phyloP scores from a whole-genome alignment of 2,888 invertebrate species.

The Hemicrepidius hirtus region DNA sequence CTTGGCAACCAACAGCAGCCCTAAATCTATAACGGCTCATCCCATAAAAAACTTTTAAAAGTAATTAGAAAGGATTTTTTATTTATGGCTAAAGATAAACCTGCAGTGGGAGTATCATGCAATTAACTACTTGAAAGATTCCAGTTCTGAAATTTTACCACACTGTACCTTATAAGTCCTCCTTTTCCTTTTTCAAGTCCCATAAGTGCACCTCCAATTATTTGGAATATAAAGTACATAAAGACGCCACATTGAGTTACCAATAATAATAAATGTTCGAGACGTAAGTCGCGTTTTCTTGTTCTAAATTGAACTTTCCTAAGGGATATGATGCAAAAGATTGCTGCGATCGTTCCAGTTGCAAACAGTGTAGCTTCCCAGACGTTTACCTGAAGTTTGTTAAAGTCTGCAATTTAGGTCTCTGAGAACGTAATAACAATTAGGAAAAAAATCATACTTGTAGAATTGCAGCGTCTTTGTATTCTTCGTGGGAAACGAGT shows the following conservation, averaged over 20 bases:
- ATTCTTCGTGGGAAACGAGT: slow-evolving; percentile 70
- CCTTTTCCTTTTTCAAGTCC: slow-evolving; percentile 68
- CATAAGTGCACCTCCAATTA: slow-evolving; percentile 83
- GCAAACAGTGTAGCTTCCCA: slow-evolving; percentile 66
- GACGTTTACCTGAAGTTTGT: slow-evolving; percentile 74
- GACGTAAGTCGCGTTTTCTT: slow-evolving; percentile 67
- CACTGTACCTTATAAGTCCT: slow-evolving; percentile 59
- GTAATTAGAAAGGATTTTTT: slow-evolving; percentile 19
- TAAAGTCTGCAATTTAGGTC: slow-evolving; percentile 55
- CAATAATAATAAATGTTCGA: slow-evolving; percentile 87
- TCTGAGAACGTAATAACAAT: slow-evolving; percentile 1
- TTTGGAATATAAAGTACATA: slow-evolving; percentile 88
- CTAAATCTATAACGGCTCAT: not conserved
- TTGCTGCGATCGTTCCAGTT: slow-evolving; percentile 59
- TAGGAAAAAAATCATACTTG: slow-evolving; percentile 75
- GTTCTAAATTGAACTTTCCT: slow-evolving; percentile 58
- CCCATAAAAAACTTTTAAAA: slow-evolving; percentile 10
- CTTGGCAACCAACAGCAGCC: not conserved
- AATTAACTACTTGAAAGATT: too few species aligned
- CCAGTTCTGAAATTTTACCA: too few species aligned
- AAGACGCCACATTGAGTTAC: slow-evolving; percentile 91
- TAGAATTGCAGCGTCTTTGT: slow-evolving; percentile 79
- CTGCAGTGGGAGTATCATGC: not conserved
- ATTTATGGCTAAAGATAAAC: not conserved
- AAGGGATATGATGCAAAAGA: slow-evolving; percentile 58